Percentiles rank a stretch among this genome's conserved stretches.
Conservation (phyloP, 1,140 invertebrate species). For the Drosophila ironensis region DNA sequence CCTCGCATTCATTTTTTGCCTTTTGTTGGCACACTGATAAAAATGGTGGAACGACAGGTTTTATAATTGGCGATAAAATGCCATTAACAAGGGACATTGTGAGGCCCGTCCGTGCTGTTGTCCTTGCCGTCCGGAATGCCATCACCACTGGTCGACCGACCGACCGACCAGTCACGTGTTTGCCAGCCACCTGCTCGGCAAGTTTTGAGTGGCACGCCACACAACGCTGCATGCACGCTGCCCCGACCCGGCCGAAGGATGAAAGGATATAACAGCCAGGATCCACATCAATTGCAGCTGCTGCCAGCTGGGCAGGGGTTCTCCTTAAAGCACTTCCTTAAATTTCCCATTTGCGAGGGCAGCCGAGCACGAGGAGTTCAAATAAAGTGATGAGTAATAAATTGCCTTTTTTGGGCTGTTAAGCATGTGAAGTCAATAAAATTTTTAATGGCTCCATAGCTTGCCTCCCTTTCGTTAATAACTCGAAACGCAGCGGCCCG, state of each 20-base stretch:
- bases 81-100: slow-evolving; percentile 63
- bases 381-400: slow-evolving; percentile 38
- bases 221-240: not conserved
- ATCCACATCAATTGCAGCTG: slow-evolving; percentile 37
- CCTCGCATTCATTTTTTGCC: slow-evolving; percentile 16
- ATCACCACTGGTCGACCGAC: slow-evolving; percentile 29
- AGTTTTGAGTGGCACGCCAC: slow-evolving; percentile 38
- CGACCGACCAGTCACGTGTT: slow-evolving; percentile 57
- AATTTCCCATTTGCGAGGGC: slow-evolving; percentile 14
- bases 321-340: slow-evolving; percentile 25
- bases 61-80: slow-evolving; percentile 79
- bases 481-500: slow-evolving; percentile 9
- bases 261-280: not conserved
- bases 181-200: slow-evolving; percentile 30
- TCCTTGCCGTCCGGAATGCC: slow-evolving; percentile 24
- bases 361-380: not conserved
- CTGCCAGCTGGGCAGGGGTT: not conserved
- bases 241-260: not conserved
- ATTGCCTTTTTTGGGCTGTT: slow-evolving; percentile 31
- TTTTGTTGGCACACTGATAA: slow-evolving; percentile 50
- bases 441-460: slow-evolving; percentile 46
- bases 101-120: slow-evolving; percentile 7
- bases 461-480: slow-evolving; percentile 14
- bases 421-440: slow-evolving; percentile 61
- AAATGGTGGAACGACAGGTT: slow-evolving; percentile 68